These are phyloP conservation scores for Plebejus anna DNA, from an alignment of 2,888 invertebrate species.

Conservation along the genomic window DNA sequence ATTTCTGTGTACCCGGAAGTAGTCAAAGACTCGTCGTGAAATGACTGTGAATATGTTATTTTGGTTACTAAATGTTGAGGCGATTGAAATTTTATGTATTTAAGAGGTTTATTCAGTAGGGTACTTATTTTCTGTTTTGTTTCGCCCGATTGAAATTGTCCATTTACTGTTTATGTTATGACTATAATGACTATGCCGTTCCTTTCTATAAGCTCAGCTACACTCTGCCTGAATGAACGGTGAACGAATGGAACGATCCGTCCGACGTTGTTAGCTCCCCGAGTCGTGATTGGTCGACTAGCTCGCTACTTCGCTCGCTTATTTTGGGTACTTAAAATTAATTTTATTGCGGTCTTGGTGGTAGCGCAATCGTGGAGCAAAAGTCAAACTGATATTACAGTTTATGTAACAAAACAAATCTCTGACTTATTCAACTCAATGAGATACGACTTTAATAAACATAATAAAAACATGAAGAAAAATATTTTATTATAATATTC, in stretches of 20 bases:
- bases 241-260: conserved; percentile 68
- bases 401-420: neutral
- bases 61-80: conserved; percentile 26
- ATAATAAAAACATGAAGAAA: neutral
- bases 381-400: neutral
- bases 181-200: conserved; percentile 27
- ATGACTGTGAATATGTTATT: conserved; percentile 28
- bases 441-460: neutral
- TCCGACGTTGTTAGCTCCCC: conserved; percentile 68
- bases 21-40: conserved; percentile 19
- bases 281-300: conserved; percentile 43
- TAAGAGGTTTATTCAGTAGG: conserved; percentile 27
- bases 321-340: neutral
- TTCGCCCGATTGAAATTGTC: conserved; percentile 22
- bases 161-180: conserved; percentile 10
- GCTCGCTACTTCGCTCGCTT: conserved; percentile 22
- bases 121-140: conserved; percentile 28
- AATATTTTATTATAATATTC: neutral
- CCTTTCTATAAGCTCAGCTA: conserved; percentile 37
- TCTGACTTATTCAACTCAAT: neutral
- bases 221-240: conserved; percentile 41
- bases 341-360: neutral
- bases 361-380: neutral
- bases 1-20: conserved; percentile 21
- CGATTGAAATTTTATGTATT: conserved; percentile 29